Evolutionary conservation across 2,113 vertebrate genomes (phyloP), one percentile per base, ranked within the genome.

Genomic region (Carassius gibelio): DNA sequence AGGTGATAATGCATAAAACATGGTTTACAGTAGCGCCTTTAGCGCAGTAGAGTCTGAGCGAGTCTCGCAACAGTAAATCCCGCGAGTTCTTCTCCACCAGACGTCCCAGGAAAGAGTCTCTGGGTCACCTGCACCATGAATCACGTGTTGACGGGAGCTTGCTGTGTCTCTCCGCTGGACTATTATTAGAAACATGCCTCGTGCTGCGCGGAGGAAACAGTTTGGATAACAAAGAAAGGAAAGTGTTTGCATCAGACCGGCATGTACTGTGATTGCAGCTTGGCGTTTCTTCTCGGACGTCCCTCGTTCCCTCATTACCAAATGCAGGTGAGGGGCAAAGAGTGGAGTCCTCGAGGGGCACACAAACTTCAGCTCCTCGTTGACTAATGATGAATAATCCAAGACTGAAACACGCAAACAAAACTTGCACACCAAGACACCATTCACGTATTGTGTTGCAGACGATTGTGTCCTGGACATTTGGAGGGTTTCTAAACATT

Each of bases 131-230:
- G 38, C 50, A 9, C 57, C 62, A 81, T 85, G 81, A 88, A 85
- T 85, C 83, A 80, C 36, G 48, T 74, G 72, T 34, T 66, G 38
- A 26, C 57, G 52, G 48, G 66, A 52, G 52, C 80, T 52, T 15
- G n/a, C 66, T 42, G 36, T 38, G 74, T 57, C 26, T n/a, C 76
- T 59, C 83, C 82, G 88, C 86, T 76, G 81, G 64, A 82, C 89
- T 93, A 92, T 95, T 94, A 94, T 94, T 93, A 92, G 94, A 94
- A 95, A 93, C 94, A 94, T 82, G 87, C 89, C 74, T 91, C 0
- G 80, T 55, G 50, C 42, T 83, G 81, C 75, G 82, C 64, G 89
- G 90, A 93, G 94, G 93, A 95, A 95, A 84, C 87, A 23, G 64
- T 71, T 84, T 48, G 52, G 62, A 84, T 91, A 92, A 95, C 94